Conservation (phyloP, 1,140 invertebrate species). For the Paralvinella palmiformis region DNA sequence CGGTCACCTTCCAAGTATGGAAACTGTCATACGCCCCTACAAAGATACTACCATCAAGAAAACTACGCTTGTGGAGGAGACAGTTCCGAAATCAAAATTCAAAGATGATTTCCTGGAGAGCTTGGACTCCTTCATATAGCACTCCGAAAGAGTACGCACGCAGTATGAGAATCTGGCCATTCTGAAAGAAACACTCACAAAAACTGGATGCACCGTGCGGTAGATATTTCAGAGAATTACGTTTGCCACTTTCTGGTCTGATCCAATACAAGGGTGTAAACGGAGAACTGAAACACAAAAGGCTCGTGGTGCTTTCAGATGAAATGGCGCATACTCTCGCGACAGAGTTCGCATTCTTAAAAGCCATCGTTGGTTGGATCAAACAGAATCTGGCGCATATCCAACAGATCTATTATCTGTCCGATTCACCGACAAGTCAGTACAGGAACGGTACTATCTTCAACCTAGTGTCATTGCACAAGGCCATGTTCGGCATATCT, state of each 20-base stretch:
- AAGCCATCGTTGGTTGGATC: not conserved
- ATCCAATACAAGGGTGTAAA: not conserved
- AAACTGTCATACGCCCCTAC: not conserved
- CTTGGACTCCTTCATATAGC: not conserved
- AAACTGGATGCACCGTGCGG: not conserved
- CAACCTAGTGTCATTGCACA: not conserved
- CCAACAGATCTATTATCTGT: not conserved
- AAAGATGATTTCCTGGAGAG: not conserved
- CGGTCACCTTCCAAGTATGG: not conserved
- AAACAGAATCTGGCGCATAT: not conserved
- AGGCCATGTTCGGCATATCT: not conserved
- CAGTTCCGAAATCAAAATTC: not conserved
- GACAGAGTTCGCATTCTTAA: not conserved
- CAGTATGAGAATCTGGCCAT: not conserved
- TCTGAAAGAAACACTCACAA: not conserved
- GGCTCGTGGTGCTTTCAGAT: not conserved
- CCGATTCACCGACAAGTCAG: slow-evolving; percentile 5
- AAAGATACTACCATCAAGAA: not conserved
- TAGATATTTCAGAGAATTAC: not conserved
- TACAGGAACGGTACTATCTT: not conserved
- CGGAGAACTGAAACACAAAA: not conserved
- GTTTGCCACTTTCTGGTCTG: not conserved
- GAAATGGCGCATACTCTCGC: not conserved
- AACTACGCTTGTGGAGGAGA: not conserved
- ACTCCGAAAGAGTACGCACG: not conserved